Percentiles rank a stretch among this genome's conserved stretches.
Evolutionary conservation across 2,113 vertebrate species (phyloP).

Genomic region (Pachypanchax playfairii): DNA sequence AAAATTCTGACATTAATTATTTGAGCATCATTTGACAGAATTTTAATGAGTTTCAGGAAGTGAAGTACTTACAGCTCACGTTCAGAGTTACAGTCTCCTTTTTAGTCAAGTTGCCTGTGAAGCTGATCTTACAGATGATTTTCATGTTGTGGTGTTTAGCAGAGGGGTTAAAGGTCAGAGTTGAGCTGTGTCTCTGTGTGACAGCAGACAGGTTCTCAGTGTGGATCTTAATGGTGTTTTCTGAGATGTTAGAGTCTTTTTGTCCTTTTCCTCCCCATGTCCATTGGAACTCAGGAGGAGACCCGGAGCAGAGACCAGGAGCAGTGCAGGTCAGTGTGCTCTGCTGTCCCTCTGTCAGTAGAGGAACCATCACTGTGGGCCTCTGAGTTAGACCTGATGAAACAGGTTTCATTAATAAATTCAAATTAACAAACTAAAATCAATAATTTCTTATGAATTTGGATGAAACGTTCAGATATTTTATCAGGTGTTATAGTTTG

Average conservation of each 20-base stretch:
- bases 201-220: slow-evolving; percentile 1
- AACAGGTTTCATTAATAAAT: no score
- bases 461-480: no score
- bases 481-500: no score
- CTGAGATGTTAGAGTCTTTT: neutral
- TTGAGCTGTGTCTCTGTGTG: slow-evolving; percentile 21
- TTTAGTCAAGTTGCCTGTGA: neutral
- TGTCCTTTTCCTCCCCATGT: slow-evolving; percentile 25
- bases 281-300: slow-evolving; percentile 45
- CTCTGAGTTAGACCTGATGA: slow-evolving; percentile 38
- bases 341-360: slow-evolving; percentile 42
- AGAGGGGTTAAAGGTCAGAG: slow-evolving; percentile 44
- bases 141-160: slow-evolving; percentile 30
- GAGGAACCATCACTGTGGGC: slow-evolving; percentile 44
- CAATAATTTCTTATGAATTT: no score
- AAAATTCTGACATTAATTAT: no score
- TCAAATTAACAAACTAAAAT: no score
- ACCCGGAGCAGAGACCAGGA: slow-evolving; percentile 59
- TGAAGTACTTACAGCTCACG: slow-evolving; percentile 51
- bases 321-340: slow-evolving; percentile 55
- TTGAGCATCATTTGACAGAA: no score
- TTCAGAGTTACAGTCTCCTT: slow-evolving; percentile 22
- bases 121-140: slow-evolving; percentile 48
- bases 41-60: neutral
- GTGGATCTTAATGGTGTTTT: no score